Percentiles rank a stretch among this genome's conserved stretches.
These are phyloP conservation scores for Sinocyclocheilus maitianheensis DNA, from an alignment of 2,113 vertebrate species.

Conservation along the genomic window DNA sequence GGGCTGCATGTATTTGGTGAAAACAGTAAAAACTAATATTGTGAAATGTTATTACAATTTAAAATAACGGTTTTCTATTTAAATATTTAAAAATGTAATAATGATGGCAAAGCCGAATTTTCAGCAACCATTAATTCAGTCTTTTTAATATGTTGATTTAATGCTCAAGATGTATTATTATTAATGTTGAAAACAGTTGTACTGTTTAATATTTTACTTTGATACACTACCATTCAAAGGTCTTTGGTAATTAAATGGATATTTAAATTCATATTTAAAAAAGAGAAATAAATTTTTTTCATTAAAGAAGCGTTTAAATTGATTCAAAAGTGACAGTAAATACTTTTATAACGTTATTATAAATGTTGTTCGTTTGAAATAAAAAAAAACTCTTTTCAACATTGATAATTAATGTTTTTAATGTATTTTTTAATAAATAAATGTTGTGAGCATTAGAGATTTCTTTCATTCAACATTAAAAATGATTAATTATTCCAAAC, in stretches of 20 bases:
- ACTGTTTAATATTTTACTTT: neutral
- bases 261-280: neutral
- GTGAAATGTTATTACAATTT: neutral
- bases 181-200: neutral
- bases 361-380: no score
- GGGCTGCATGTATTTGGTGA: neutral
- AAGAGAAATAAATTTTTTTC: no score
- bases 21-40: neutral
- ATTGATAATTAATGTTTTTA: no score
- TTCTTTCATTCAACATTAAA: neutral
- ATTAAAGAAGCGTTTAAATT: neutral
- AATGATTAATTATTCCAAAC: neutral
- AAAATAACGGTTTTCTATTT: neutral
- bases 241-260: neutral
- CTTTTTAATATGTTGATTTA: neutral
- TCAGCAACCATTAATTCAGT: neutral
- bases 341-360: neutral
- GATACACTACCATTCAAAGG: neutral
- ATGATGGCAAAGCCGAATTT: neutral
- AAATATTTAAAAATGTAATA: neutral
- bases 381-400: no score
- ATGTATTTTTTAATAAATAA: neutral
- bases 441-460: neutral
- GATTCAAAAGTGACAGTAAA: neutral
- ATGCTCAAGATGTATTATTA: neutral